A percentile compares a stretch with the other conserved stretches of the same genome.
phyloP scores from a whole-genome alignment of 2,797 vertebrate genomes.

The Heterohyrax brucei region DNA sequence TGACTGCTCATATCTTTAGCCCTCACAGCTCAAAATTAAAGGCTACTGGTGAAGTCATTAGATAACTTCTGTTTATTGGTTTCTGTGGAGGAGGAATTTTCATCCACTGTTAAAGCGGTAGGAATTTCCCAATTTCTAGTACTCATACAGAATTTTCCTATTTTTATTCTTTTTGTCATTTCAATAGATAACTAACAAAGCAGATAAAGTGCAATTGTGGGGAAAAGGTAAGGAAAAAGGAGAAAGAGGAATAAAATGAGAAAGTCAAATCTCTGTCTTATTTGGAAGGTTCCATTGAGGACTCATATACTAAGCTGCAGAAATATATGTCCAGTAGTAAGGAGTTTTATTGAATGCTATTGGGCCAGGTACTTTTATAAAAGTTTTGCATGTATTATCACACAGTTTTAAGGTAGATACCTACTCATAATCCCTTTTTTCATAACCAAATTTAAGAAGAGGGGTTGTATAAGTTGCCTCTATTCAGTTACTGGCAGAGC shows the following conservation, averaged over 20 bases:
- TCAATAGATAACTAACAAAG: not conserved
- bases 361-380: not conserved
- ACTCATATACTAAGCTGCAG: not conserved
- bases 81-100: not conserved
- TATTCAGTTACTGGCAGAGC: not conserved
- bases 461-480: not conserved
- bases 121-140: not conserved
- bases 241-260: not conserved
- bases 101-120: not conserved
- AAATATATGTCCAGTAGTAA: not conserved
- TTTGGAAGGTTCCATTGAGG: not conserved
- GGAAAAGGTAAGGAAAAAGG: not conserved
- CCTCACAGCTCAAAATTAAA: conserved; percentile 11
- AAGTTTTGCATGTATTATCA: not conserved
- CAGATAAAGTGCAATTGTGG: not conserved
- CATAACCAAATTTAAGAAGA: not conserved
- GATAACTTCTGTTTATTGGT: not conserved
- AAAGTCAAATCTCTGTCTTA: not conserved
- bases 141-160: not conserved
- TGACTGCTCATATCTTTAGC: not conserved
- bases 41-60: not conserved
- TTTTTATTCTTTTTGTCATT: conserved; percentile 4
- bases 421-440: not conserved
- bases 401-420: not conserved
- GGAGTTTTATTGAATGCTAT: not conserved